Evolutionary conservation across 92 coral and sea anemone genomes (phyloP).

Genomic region (Zoanthus sociatus): DNA sequence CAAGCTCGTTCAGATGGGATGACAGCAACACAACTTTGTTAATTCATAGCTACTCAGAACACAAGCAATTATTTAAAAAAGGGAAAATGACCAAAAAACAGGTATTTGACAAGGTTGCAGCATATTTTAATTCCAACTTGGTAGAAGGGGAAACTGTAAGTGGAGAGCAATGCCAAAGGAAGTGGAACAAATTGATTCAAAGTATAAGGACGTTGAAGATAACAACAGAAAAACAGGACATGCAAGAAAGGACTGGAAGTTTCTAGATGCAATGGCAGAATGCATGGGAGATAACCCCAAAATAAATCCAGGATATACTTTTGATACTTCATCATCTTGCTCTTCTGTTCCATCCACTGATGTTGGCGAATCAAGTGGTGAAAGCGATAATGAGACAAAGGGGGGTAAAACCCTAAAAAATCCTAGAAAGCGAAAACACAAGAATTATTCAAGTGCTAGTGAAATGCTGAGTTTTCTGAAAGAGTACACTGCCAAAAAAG

Average conservation of each 20-base stretch:
- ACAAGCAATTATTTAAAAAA: slow-evolving; percentile 59
- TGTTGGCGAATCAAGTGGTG: slow-evolving; percentile 11
- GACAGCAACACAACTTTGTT: slow-evolving; percentile 46
- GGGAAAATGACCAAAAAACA: slow-evolving; percentile 63
- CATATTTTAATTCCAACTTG: slow-evolving; percentile 31
- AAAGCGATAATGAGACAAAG: slow-evolving; percentile 30
- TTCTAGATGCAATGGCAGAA: slow-evolving; percentile 52
- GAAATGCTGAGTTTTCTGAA: slow-evolving; percentile 57
- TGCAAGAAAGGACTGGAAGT: slow-evolving; percentile 66
- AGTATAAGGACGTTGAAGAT: slow-evolving; percentile 67
- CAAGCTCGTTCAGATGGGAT: slow-evolving; percentile 42
- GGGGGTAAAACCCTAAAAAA: slow-evolving; percentile 24
- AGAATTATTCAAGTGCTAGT: slow-evolving; percentile 46
- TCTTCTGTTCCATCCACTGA: slow-evolving; percentile 14
- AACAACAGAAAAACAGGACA: slow-evolving; percentile 62
- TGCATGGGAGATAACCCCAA: slow-evolving; percentile 68
- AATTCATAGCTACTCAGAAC: slow-evolving; percentile 45
- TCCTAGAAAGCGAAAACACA: slow-evolving; percentile 26
- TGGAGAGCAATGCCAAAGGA: slow-evolving; percentile 66
- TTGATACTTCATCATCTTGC: slow-evolving; percentile 51
- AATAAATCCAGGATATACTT: slow-evolving; percentile 69
- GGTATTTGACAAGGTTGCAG: slow-evolving; percentile 51
- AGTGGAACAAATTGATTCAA: slow-evolving; percentile 60
- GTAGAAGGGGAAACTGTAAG: slow-evolving; percentile 33
- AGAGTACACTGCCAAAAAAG: slow-evolving; percentile 54